A percentile compares a stretch with the other conserved stretches of the same genome.
Conservation (phyloP, 2,888 invertebrate species). For the Lepidochitona cinerea region DNA sequence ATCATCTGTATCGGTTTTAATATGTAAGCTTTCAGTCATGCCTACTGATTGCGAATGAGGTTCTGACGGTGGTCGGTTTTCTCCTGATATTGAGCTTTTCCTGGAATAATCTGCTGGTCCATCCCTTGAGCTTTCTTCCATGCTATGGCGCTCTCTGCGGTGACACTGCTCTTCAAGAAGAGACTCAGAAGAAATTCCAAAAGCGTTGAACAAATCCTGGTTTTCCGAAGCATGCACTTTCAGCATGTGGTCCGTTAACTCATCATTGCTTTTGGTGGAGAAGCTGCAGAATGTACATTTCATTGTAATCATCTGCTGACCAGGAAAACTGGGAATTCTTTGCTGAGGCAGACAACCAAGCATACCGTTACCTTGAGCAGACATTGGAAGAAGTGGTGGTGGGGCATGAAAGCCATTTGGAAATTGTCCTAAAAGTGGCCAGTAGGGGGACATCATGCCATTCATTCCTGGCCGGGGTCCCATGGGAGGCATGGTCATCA, state of each 20-base stretch:
- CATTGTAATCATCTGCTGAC: slow-evolving; percentile 19
- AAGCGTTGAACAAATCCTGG: slow-evolving; percentile 61
- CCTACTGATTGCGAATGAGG: slow-evolving; percentile 25
- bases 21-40: slow-evolving; percentile 16
- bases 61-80: neutral
- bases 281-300: slow-evolving; percentile 71
- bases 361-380: neutral
- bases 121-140: neutral
- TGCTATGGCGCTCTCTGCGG: neutral
- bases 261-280: slow-evolving; percentile 57
- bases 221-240: slow-evolving; percentile 69
- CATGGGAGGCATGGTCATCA: slow-evolving; percentile 34
- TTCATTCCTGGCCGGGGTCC: slow-evolving; percentile 46
- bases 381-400: slow-evolving; percentile 29
- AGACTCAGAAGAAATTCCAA: slow-evolving; percentile 61
- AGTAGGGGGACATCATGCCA: slow-evolving; percentile 56
- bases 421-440: slow-evolving; percentile 53
- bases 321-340: neutral
- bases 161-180: slow-evolving; percentile 44
- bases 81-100: neutral
- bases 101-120: neutral
- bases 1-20: slow-evolving; percentile 23
- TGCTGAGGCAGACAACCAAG: neutral
- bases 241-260: slow-evolving; percentile 69
- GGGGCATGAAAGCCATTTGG: slow-evolving; percentile 23